A percentile compares a stretch with the other conserved stretches of the same genome.
Conservation (phyloP, 2,888 invertebrate genomes). For the Nineta flava region DNA sequence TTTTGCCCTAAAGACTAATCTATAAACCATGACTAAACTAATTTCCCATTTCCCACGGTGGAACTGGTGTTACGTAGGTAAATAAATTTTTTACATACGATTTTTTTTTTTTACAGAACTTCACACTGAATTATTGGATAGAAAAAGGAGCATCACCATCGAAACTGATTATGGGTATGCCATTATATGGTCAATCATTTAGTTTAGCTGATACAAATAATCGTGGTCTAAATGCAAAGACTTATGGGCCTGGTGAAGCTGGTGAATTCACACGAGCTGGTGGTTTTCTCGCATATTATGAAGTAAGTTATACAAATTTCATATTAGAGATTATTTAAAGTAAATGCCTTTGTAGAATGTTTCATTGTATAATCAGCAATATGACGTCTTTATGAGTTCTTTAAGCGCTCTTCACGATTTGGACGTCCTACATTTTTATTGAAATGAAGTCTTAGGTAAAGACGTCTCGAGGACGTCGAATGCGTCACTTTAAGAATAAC, state of each 20-base stretch:
- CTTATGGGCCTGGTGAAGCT: slow-evolving; percentile 49
- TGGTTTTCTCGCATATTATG: slow-evolving; percentile 63
- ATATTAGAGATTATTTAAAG: neutral
- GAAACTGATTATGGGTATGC: slow-evolving; percentile 58
- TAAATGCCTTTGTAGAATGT: too few species aligned
- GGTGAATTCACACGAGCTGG: slow-evolving; percentile 52
- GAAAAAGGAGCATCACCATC: slow-evolving; percentile 42
- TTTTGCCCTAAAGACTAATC: too few species aligned
- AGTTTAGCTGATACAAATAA: slow-evolving; percentile 35
- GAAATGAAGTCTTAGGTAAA: too few species aligned
- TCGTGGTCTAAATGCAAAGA: slow-evolving; percentile 38
- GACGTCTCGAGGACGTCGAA: too few species aligned
- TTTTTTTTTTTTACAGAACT: slow-evolving; percentile 33
- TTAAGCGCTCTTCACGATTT: too few species aligned
- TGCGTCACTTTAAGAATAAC: too few species aligned
- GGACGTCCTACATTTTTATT: too few species aligned
- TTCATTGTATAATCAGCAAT: too few species aligned
- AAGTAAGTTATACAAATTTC: slow-evolving; percentile 28
- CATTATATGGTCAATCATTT: slow-evolving; percentile 64
- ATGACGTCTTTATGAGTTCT: too few species aligned
- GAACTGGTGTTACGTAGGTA: too few species aligned
- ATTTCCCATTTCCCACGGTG: too few species aligned
- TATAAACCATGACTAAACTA: too few species aligned
- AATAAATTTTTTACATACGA: neutral
- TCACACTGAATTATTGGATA: slow-evolving; percentile 57